Base-by-base conservation (phyloP, 1,140 invertebrate genomes). In the Macrostomum lignano region DNA sequence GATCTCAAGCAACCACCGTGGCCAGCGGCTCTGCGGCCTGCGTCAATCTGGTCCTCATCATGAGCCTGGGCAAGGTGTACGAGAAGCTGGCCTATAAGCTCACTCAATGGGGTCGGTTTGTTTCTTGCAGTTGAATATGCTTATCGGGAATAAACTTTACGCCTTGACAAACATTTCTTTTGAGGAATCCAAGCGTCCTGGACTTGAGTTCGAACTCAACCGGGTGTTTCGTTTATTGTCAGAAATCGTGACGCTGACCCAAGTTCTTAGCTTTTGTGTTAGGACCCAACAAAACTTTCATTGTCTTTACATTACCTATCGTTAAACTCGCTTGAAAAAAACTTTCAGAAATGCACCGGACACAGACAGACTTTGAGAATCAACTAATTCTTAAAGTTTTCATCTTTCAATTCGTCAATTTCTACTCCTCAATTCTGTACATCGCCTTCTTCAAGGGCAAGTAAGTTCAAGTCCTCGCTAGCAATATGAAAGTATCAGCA, bases 351-450 rank as follows among this genome's bases (percentile, higher is more conserved):
- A 64, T 88, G 41, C 67, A 78, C 33, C 63, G 86, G 35, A 94
- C 86, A 0, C 82, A 94, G 61, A 82, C 77, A 0, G 79, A 94
- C 58, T 96, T 88, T 58, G 86, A 96, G 48, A 81, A 94, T 46
- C 82, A 77, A 25, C 56, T 93, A 11, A 93, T 81, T 1, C 61
- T 94, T 9, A 94, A 94, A 63, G 86, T 94, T 43, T 94, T 93
- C 54, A 54, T 94, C 6, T 67, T 96, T 22, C 81, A 94, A 61
- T 94, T 94, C 60, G 75, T 94, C 21, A 96, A 96, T 56, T 93
- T 88, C 53, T 94, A 94, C 55, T 76, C 82, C 14, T 86, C 81
- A 1, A 84, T 94, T 49, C 84, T 94, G 62, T 96, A 96, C 48
- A 84, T 96, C 45, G 86, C 82, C 0, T 94, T 94, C 60, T 73